Evolutionary conservation across 2,888 invertebrate species (phyloP), one percentile per base, ranked within the genome.

Genomic region (Biston betularia): DNA sequence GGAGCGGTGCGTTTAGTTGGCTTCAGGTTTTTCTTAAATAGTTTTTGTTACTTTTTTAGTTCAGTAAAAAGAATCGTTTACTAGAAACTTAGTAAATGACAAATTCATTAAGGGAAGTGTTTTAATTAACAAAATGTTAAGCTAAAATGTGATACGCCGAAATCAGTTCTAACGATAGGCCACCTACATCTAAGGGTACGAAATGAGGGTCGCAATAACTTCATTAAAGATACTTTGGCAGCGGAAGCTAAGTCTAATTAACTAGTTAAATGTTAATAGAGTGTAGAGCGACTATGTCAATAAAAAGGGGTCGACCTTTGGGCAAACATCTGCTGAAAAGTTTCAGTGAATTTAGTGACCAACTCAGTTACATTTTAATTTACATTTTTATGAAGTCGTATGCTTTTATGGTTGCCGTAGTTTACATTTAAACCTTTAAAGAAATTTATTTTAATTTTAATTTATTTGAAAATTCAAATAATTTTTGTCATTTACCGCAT

Each of bases 171-270:
- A 55, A 60, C 61, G 45, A 42, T 49, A 45, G 15, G 14, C 57
- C 42, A 35, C 38, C 12, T 42, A 35, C 59, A 33, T 54, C 42
- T 53, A 63, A 65, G 59, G 65, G 61, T 57, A 60, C 55, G 55
- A 38, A 55, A 64, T 75, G 64, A 78, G 80, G 80, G 80, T 81
- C 75, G 77, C 76, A 78, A 81, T 83, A 83, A 83, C 79, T 83
- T 82, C 74, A 84, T 83, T 84, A 83, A 75, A 77, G 75, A 79
- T 76, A 80, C 78, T 81, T 82, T 75, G 78, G 81, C 79, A 82
- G 79, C 77, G 78, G 77, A 80, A 84, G 81, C 79, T 80, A 84
- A 81, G 84, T 79, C 77, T 80, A 82, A 83, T 85, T 85, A 83
- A 79, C 78, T 77, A 82, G 79, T 80, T 79, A 75, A 81, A 81